Percentiles rank a stretch among this genome's conserved stretches.
phyloP scores from a whole-genome alignment of 1,140 invertebrate species.

The Thrips palmi region DNA sequence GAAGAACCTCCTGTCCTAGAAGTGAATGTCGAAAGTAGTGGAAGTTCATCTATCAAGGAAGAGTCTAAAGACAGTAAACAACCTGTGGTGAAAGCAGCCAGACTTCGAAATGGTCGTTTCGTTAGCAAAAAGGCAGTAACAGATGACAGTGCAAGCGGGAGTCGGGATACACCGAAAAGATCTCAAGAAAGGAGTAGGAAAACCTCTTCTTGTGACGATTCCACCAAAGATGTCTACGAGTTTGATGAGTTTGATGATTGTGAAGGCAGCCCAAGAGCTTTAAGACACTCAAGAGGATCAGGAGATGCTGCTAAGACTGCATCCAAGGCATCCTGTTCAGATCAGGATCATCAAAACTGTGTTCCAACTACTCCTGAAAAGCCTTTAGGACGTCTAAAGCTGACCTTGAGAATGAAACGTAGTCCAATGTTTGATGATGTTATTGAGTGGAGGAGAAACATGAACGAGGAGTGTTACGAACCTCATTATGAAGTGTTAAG shows the following conservation, averaged over 20 bases:
- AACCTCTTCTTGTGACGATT: conserved; percentile 12
- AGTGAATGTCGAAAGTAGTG: no score
- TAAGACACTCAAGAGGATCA: not conserved
- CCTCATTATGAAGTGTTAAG: conserved; percentile 70
- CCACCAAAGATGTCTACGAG: conserved; percentile 27
- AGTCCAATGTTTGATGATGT: conserved; percentile 70
- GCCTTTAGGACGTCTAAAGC: conserved; percentile 41
- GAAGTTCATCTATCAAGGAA: no score
- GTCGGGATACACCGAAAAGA: no score
- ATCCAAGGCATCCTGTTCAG: no score
- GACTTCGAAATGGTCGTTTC: no score
- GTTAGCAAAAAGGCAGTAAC: no score
- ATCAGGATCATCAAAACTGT: no score
- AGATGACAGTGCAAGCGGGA: no score
- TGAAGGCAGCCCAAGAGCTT: conserved; percentile 8
- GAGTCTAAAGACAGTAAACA: no score
- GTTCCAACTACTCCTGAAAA: conserved; percentile 32
- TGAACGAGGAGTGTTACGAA: conserved; percentile 41
- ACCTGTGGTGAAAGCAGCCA: no score
- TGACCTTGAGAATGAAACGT: conserved; percentile 68
- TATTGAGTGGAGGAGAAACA: conserved; percentile 57
- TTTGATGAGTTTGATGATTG: conserved; percentile 22
- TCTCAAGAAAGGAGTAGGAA: no score
- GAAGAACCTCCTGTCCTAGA: no score
- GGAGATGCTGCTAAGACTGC: conserved; percentile 1